Conservation (phyloP, 53 echinoderm and acorn worm genomes). For the Echinarachnius parma region DNA sequence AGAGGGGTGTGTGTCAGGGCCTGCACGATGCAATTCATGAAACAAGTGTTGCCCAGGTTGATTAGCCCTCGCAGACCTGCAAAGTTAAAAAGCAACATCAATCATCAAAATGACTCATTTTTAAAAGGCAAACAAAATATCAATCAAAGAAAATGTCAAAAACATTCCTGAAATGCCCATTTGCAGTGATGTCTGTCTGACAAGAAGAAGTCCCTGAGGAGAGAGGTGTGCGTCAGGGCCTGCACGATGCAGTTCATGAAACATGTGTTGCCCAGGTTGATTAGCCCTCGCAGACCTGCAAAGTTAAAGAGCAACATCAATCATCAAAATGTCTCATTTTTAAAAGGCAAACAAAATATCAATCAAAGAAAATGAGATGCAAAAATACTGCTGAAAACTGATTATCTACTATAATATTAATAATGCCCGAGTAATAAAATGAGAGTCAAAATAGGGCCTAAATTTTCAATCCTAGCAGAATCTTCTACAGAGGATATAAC, state of each 20-base stretch:
- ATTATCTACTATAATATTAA: no score
- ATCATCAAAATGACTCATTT: no score
- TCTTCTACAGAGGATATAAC: no score
- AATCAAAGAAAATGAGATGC: no score
- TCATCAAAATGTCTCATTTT: background rate
- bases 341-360: no score
- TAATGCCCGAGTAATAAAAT: no score
- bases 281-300: conserved; percentile 85
- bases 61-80: conserved; percentile 90
- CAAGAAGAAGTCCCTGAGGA: conserved; percentile 95
- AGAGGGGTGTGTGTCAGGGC: conserved; percentile 95
- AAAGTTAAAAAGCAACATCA: no score
- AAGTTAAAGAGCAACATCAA: background rate
- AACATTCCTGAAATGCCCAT: no score
- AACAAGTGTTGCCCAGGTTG: conserved; percentile 96
- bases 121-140: conserved; percentile 3
- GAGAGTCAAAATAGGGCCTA: no score
- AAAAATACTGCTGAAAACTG: no score
- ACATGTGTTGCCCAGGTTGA: conserved; percentile 96
- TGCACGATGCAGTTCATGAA: conserved; percentile 99
- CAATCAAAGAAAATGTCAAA: no score
- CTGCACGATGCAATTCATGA: conserved; percentile 99
- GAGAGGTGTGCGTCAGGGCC: conserved; percentile 92
- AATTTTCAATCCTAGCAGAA: no score
- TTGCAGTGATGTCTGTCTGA: conserved; percentile 89